These are phyloP conservation scores for Drosophila athabasca DNA, from an alignment of 1,140 invertebrate genomes.

Conservation along the genomic window DNA sequence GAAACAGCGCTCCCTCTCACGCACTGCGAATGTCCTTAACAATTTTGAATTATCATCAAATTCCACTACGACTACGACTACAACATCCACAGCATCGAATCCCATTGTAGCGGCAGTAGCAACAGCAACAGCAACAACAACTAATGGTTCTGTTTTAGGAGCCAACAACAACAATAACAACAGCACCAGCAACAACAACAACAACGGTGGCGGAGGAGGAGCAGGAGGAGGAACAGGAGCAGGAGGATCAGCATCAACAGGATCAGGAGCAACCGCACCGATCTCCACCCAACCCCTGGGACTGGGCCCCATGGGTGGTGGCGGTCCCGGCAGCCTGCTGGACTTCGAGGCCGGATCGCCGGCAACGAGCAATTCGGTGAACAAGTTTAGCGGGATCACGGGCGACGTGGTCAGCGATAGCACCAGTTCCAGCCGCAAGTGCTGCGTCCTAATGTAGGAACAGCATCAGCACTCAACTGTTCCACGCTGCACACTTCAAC, in stretches of 20 bases:
- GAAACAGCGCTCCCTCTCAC: constrained; percentile 92
- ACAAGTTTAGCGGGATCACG: constrained; percentile 87
- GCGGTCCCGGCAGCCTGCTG: constrained; percentile 46
- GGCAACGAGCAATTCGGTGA: constrained; percentile 69
- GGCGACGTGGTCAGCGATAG: constrained; percentile 88
- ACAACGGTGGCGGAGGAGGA: constrained; percentile 22
- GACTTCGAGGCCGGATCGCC: constrained; percentile 59
- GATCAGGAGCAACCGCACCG: constrained; percentile 37
- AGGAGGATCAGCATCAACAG: constrained; percentile 27
- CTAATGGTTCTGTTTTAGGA: constrained; percentile 83
- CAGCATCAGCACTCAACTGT: neutral
- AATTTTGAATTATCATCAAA: constrained; percentile 65
- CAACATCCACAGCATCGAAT: constrained; percentile 45
- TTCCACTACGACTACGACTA: constrained; percentile 35
- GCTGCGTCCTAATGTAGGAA: constrained; percentile 84
- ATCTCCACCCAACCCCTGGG: constrained; percentile 58
- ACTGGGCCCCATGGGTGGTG: constrained; percentile 51
- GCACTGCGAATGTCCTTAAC: constrained; percentile 86
- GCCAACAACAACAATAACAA: constrained; percentile 70
- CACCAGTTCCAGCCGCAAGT: constrained; percentile 86
- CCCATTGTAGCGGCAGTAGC: constrained; percentile 44
- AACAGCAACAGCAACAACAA: constrained; percentile 52
- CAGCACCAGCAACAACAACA: constrained; percentile 63
- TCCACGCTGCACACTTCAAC: neutral
- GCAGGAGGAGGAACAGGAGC: constrained; percentile 19